phyloP scores from a whole-genome alignment of 2,888 invertebrate species.

The Branchipolynoe longqiensis region DNA sequence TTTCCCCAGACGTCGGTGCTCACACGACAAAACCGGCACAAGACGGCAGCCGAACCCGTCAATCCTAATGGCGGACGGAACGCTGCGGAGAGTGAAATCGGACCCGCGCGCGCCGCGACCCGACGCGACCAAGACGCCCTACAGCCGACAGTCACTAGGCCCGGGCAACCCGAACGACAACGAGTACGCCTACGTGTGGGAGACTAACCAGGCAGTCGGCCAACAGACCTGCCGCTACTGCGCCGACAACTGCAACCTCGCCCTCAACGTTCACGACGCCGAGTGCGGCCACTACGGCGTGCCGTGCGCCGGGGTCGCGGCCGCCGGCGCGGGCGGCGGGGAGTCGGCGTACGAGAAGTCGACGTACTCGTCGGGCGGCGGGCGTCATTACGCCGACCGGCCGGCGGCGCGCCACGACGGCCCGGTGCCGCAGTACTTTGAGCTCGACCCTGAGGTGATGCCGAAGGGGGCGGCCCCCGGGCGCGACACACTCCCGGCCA shows the following conservation, averaged over 20 bases:
- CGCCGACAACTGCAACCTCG: conserved; percentile 47
- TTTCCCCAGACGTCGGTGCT: conserved; percentile 6
- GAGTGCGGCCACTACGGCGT: conserved; percentile 45
- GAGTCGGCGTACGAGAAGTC: conserved; percentile 59
- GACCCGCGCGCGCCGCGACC: neutral
- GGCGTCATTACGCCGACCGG: neutral
- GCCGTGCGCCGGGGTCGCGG: conserved; percentile 6
- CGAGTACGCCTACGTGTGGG: conserved; percentile 59
- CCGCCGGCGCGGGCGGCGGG: neutral
- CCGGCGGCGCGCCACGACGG: neutral
- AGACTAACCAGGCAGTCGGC: conserved; percentile 37
- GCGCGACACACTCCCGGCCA: conserved; percentile 14
- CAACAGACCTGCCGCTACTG: conserved; percentile 42
- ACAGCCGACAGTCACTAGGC: conserved; percentile 35
- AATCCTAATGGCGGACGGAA: conserved; percentile 41
- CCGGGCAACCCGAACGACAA: conserved; percentile 44
- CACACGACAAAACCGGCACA: conserved; percentile 7
- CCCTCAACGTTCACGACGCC: conserved; percentile 34
- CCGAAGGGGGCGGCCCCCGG: conserved; percentile 11
- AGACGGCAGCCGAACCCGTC: conserved; percentile 32
- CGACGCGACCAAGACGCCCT: neutral
- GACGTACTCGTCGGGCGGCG: conserved; percentile 14
- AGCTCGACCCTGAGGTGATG: conserved; percentile 52
- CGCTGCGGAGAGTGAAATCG: neutral
- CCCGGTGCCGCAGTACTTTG: conserved; percentile 49